Conservation (phyloP, 2,888 invertebrate genomes). For the Diarsia mendica region DNA sequence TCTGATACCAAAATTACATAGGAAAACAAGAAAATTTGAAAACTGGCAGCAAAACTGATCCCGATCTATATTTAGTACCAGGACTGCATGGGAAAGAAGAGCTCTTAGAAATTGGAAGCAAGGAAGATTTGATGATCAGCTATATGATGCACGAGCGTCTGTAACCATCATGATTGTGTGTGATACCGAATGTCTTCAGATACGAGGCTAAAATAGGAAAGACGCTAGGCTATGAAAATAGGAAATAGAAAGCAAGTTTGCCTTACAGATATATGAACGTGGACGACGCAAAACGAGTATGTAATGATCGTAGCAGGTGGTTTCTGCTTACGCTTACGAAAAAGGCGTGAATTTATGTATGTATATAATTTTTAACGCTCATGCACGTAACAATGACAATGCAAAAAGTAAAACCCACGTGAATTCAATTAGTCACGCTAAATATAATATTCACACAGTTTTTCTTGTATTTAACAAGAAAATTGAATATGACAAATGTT, state of each 20-base stretch:
- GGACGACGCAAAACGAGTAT: neutral
- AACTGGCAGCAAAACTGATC: neutral
- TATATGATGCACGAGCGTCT: too few species aligned
- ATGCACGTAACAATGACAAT: neutral
- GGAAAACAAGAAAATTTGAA: neutral
- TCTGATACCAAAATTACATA: neutral
- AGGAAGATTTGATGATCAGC: neutral
- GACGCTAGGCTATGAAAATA: too few species aligned
- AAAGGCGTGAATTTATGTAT: too few species aligned
- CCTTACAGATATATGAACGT: neutral
- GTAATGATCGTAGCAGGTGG: too few species aligned
- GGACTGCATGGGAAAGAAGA: neutral
- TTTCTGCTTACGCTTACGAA: too few species aligned
- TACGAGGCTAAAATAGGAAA: too few species aligned
- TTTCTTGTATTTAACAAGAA: neutral
- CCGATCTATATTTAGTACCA: neutral
- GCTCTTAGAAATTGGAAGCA: neutral
- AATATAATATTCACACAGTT: conserved; percentile 4
- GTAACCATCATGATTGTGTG: too few species aligned
- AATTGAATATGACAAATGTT: conserved; percentile 5
- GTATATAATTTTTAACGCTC: neutral
- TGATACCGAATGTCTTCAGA: too few species aligned
- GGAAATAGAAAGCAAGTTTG: too few species aligned
- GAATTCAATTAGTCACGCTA: neutral
- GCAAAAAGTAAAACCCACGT: neutral